phyloP scores from a whole-genome alignment of 2,113 vertebrate species.

The Xiphophorus couchianus region DNA sequence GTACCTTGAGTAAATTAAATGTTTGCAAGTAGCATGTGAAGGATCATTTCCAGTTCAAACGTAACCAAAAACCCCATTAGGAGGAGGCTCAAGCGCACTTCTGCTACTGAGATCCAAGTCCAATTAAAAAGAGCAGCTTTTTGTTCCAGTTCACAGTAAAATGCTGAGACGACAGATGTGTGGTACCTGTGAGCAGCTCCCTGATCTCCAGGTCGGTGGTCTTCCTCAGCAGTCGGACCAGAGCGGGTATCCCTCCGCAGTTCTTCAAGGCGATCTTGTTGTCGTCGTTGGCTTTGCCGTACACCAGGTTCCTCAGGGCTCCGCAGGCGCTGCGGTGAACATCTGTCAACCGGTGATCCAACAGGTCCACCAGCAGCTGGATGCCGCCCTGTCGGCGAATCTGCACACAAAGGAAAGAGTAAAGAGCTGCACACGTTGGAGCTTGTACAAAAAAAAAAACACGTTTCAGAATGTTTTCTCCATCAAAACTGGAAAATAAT shows the following conservation, averaged over 20 bases:
- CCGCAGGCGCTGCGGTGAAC: constrained; percentile 98
- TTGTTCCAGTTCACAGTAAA: neutral
- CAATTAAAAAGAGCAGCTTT: neutral
- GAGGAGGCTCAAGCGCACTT: too few species aligned
- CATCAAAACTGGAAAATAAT: neutral
- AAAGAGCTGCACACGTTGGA: neutral
- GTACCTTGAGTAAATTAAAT: neutral
- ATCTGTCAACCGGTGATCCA: constrained; percentile 97
- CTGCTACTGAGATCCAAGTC: too few species aligned
- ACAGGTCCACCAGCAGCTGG: constrained; percentile 93
- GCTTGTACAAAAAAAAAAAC: neutral
- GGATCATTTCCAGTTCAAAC: neutral
- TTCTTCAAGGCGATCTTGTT: constrained; percentile 99
- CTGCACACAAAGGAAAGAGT: constrained; percentile 68
- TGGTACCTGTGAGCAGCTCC: constrained; percentile 95
- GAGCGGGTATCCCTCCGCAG: constrained; percentile 94
- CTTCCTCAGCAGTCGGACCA: constrained; percentile 95
- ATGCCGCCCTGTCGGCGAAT: constrained; percentile 97
- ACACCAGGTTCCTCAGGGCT: constrained; percentile 95
- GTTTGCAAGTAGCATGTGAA: neutral
- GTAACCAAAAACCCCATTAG: neutral
- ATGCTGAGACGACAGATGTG: neutral
- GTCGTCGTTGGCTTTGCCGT: constrained; percentile 97
- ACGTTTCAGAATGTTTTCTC: neutral
- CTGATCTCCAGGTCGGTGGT: constrained; percentile 95